These are phyloP conservation scores for Xestia rhomboidea DNA, from an alignment of 2,888 invertebrate genomes.

Conservation along the genomic window DNA sequence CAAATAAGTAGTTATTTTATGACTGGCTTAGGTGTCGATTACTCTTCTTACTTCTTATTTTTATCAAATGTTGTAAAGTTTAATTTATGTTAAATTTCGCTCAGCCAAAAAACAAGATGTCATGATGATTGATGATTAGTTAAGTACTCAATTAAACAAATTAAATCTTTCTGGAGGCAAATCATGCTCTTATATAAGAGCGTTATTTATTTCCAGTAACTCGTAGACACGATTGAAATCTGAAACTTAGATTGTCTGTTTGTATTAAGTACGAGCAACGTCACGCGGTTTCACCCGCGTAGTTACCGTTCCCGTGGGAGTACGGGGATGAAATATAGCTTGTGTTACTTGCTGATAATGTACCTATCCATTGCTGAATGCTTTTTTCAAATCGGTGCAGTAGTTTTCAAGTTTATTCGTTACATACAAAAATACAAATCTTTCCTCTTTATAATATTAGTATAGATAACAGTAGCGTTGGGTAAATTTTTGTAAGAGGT, in stretches of 20 bases:
- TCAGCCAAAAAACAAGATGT: neutral
- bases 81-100: neutral
- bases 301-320: no score
- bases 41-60: conserved; percentile 8
- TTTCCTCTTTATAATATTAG: no score
- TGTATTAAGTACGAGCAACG: no score
- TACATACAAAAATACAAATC: no score
- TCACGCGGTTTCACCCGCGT: no score
- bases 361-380: no score
- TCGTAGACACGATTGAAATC: neutral
- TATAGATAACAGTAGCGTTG: no score
- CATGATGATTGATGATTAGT: neutral
- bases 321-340: no score
- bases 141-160: neutral
- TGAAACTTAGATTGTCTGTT: neutral
- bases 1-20: conserved; percentile 21
- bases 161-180: neutral
- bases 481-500: no score
- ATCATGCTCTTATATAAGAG: neutral
- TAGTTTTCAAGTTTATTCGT: no score
- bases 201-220: neutral
- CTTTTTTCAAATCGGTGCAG: no score
- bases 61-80: neutral
- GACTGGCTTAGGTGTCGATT: neutral
- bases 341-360: no score